Percentiles rank a stretch among this genome's conserved stretches.
phyloP scores from a whole-genome alignment of 2,113 vertebrate species.

The human (Homo sapiens) region DNA sequence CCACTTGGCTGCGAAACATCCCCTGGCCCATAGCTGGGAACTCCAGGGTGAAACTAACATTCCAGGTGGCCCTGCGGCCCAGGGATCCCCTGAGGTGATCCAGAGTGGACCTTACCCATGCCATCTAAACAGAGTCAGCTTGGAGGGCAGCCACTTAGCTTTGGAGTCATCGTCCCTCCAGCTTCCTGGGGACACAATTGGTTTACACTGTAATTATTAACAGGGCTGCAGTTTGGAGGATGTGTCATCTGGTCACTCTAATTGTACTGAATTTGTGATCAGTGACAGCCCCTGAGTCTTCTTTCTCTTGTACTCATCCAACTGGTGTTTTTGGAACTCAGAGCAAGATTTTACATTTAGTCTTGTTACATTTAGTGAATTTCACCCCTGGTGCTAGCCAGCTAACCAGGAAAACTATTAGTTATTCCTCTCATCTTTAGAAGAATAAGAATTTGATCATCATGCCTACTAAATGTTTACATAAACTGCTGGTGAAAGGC shows the following conservation, averaged over 20 bases:
- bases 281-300: accelerated
- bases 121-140: accelerated
- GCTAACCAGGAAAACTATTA: not conserved
- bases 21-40: not conserved
- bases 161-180: not conserved
- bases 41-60: not conserved
- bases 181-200: not conserved
- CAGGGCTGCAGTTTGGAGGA: too few relatives aligned
- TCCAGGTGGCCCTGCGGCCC: too few relatives aligned
- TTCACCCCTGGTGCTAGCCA: not conserved
- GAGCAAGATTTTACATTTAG: not conserved
- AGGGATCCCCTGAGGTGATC: accelerated
- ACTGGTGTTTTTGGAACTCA: not conserved
- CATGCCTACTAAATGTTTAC: not conserved
- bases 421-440: not conserved
- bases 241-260: accelerated
- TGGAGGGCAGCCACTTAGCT: accelerated
- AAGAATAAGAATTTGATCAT: not conserved
- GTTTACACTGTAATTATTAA: accelerated
- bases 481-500: too few relatives aligned
- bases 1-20: not conserved
- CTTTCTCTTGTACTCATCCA: not conserved
- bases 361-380: not conserved
- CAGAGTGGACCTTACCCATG: accelerated
- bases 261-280: not conserved